Base-by-base conservation (phyloP, 2,888 invertebrate genomes). In the Drosophila melanosoma region DNA sequence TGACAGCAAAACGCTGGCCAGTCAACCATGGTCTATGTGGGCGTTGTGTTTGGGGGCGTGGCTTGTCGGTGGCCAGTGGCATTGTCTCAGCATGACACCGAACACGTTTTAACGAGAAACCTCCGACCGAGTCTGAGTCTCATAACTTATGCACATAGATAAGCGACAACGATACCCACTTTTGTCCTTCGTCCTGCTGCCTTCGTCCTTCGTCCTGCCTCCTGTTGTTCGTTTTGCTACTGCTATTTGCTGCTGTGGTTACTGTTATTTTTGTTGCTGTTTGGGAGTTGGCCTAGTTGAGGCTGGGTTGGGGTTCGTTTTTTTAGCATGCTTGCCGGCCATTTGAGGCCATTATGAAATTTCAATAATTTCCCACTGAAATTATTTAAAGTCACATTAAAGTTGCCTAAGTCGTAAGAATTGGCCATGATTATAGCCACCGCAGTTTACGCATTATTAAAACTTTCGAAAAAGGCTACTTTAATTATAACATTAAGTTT, bases 121-220 rank as follows among this genome's bases (percentile, higher is more conserved):
- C 64, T 65, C 64, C 83, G 67, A 63, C 67, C 89, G 76, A 56
- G 53, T 48, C 80, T 53, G 58, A 49, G 76, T 58, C 76, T 89
- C 81, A 87, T 87, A 90, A 83, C 90, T 90, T 87, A 87, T 87
- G 87, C 88, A 87, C 88, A 87, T 89, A 87, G 87, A 87, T 87
- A 90, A 87, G 86, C 86, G 81, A 69, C 87, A 69, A 65, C 60
- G 69, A 68, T 74, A 73, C 35, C 64, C 29, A 57, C 56, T 54
- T 54, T 35, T 48, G 62, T 58, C 53, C 49, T 51, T 59, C 56
- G 59, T 76, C 51, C 68, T 26, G 26, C 2, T 3, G 4, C 8
- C 45, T 57, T 53, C 2, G 7, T 8, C 8, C 45, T 57, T 53
- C 42, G 36, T 23, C n/a, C 40, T 45, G 20, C 2, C 15, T 15